Base-by-base conservation (phyloP, 2,797 vertebrate species). In the Phoxinus dragarum region DNA sequence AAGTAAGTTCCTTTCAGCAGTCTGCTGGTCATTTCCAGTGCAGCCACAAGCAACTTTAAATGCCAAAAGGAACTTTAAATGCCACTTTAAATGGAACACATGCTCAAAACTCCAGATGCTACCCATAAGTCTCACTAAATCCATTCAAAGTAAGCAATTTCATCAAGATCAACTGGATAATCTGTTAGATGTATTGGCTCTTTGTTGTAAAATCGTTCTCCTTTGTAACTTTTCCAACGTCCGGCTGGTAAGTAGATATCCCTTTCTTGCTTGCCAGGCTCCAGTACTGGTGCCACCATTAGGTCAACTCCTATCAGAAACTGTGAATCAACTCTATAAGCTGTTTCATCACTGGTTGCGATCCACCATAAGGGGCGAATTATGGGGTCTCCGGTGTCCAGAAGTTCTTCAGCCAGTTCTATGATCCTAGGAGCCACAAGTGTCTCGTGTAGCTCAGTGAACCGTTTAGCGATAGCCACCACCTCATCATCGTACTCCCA, bases 361-460 rank as follows among this genome's bases (percentile, higher is more conserved):
- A 98, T 98, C 98, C 98, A 99, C 98, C 98, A 99, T 81, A 99
- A 93, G n/a, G 98, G 98, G 10, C 98, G 95, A 90, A 99, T 97
- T 87, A 99, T 98, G 87, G 98, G 97, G 91, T 98, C 97, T 0
- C 98, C 98, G 0, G 97, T 98, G 90, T 96, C 92, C 0, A 97
- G 94, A 81, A 97, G 96, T 89, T 99, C 97, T 0, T 96, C 94
- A 0, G 98, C 98, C 86, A 99, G 94, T 91, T 98, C 97, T 77
- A 99, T 92, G 81, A 99, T 93, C 17, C 98, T 94, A 0, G 98
- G 98, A 0, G 97, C 96, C 44, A 99, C 98, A 10, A 99, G 93
- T 0, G 96, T 97, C 90, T 97, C 96, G 0, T 97, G 96, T 49
- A 99, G 95, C 0, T 93, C 94, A 0, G 96, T 96, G 92, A 98